Conservation (phyloP, 2,113 vertebrate species). For the Mastomys natalensis region DNA sequence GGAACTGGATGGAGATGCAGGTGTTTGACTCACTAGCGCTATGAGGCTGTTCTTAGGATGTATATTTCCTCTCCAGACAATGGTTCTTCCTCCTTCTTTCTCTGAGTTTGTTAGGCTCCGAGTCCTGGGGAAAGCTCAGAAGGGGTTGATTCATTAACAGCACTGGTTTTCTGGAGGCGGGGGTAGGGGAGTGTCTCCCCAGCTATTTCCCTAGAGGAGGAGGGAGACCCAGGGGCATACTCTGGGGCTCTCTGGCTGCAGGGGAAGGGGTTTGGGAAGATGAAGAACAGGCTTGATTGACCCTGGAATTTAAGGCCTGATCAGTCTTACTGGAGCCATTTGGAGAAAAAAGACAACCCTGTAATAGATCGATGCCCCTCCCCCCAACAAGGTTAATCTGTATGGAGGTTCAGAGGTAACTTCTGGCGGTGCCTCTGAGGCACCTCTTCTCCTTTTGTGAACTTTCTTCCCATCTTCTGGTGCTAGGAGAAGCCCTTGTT, state of each 20-base stretch:
- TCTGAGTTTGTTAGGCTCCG: constrained; percentile 44
- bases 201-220: background rate
- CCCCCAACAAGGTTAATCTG: background rate
- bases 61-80: background rate
- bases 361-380: background rate
- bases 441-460: background rate
- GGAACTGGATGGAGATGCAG: constrained; percentile 50
- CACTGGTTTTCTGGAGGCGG: background rate
- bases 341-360: background rate
- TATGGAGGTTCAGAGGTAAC: background rate
- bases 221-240: background rate
- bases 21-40: constrained; percentile 43
- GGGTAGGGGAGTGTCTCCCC: background rate
- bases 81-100: background rate
- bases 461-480: constrained; percentile 53
- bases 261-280: too few relatives aligned
- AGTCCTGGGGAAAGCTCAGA: constrained; percentile 14
- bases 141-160: constrained; percentile 4
- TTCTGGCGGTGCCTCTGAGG: background rate
- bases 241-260: background rate
- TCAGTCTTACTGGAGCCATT: background rate
- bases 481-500: background rate
- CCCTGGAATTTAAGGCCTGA: constrained; percentile 31
- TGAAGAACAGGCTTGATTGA: background rate
- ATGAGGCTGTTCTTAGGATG: background rate